Percentiles rank a stretch among this genome's conserved stretches.
Conservation (phyloP, 2,113 vertebrate species). For the Antennarius striatus region DNA sequence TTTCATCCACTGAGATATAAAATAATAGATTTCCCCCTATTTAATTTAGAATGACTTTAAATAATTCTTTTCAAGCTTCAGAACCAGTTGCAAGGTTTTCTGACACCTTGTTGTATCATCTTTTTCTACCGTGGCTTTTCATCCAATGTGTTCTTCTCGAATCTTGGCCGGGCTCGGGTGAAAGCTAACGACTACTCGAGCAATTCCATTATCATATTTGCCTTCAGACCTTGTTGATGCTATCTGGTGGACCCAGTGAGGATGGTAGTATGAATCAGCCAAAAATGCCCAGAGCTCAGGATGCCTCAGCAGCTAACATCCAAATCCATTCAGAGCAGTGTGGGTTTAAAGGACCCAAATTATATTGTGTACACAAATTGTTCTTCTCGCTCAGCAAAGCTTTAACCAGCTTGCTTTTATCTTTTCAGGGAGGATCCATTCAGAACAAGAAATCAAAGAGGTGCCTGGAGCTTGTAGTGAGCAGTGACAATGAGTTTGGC, state of each 20-base stretch:
- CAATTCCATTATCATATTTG: slow-evolving; percentile 45
- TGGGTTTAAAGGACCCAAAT: slow-evolving; percentile 33
- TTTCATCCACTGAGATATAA: slow-evolving; percentile 2
- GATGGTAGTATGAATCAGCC: slow-evolving; percentile 29
- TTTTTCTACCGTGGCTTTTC: background rate
- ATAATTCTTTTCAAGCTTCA: background rate
- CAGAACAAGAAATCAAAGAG: slow-evolving; percentile 97
- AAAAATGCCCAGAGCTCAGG: slow-evolving; percentile 35
- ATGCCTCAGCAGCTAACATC: slow-evolving; percentile 32
- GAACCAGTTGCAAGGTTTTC: too few species aligned
- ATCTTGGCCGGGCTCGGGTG: slow-evolving; percentile 2
- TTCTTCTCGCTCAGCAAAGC: slow-evolving; percentile 33
- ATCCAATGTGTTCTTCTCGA: background rate
- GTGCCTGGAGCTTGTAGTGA: slow-evolving; percentile 93
- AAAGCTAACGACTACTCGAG: slow-evolving; percentile 28
- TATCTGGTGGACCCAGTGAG: slow-evolving; percentile 36
- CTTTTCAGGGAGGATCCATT: slow-evolving; percentile 91
- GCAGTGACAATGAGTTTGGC: slow-evolving; percentile 90
- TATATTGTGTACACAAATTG: slow-evolving; percentile 29
- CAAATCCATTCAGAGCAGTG: slow-evolving; percentile 41
- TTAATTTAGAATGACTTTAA: background rate
- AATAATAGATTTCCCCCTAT: slow-evolving; percentile 9
- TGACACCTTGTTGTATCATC: background rate
- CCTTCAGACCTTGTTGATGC: slow-evolving; percentile 40
- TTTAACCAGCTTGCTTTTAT: slow-evolving; percentile 52